Evolutionary conservation across 1,140 invertebrate species (phyloP).

Genomic region (Gonatopus flavifemur): DNA sequence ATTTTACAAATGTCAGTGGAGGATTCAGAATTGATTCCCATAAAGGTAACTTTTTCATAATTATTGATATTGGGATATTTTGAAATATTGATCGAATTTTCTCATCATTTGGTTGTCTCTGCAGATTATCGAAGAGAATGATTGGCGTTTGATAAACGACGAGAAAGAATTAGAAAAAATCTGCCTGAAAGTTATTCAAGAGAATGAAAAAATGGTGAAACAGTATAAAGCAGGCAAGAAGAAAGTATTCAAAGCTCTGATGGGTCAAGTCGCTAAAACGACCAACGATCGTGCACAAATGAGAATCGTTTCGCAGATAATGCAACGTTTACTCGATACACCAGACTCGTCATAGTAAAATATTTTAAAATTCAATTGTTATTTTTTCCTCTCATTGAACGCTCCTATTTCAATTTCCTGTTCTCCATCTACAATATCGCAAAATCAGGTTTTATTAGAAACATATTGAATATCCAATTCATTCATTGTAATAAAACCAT

Average conservation of each 20-base stretch:
- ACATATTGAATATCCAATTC: background rate
- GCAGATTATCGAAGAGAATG: conserved; percentile 66
- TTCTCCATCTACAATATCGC: too few relatives aligned
- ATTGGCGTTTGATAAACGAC: conserved; percentile 68
- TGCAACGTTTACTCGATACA: conserved; percentile 66
- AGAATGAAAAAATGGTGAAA: conserved; percentile 69
- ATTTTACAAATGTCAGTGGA: conserved; percentile 61
- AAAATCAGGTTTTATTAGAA: too few relatives aligned
- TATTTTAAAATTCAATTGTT: too few relatives aligned
- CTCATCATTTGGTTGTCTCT: conserved; percentile 25
- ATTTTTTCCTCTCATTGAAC: too few relatives aligned
- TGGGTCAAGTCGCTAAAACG: conserved; percentile 62
- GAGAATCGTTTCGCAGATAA: conserved; percentile 60
- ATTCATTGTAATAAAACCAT: conserved; percentile 8
- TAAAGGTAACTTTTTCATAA: conserved; percentile 45
- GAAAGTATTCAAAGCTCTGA: conserved; percentile 67
- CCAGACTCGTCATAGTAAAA: too few relatives aligned
- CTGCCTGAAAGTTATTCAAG: conserved; percentile 64
- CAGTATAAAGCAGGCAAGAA: conserved; percentile 71
- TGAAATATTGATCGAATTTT: background rate
- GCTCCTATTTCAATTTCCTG: too few relatives aligned
- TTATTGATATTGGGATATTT: background rate
- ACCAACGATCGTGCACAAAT: conserved; percentile 69
- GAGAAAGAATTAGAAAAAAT: conserved; percentile 61
- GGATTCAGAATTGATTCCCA: conserved; percentile 46